Base-by-base conservation (phyloP, 2,888 invertebrate species). In the Hedya salicella region DNA sequence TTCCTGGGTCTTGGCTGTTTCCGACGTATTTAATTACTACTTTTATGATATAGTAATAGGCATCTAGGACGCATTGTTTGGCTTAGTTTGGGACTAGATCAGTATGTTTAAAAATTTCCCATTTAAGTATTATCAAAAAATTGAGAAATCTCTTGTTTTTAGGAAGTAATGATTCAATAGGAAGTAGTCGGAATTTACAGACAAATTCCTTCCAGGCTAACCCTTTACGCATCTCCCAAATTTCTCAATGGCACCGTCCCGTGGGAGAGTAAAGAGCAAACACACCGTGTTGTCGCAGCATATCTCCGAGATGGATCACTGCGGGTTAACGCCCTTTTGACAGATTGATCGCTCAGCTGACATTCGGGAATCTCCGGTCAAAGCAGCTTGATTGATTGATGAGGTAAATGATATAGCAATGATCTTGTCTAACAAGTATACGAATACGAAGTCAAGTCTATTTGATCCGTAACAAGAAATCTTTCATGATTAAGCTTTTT, bases 261-360 rank as follows among this genome's bases (percentile, higher is more conserved):
- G 57, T 57, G 57, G 57, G 57, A 57, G 44, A 57, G 57, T 46
- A 57, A 44, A 44, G 57, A 44, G 57, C 57, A 57, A 57, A 57
- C 57, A 57, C 30, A 19, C 57, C 32, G 17, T 57, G 57, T 57
- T 57, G 57, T 57, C 57, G 57, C 57, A 57, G 57, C 57, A 57
- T 57, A 57, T 57, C 57, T 57, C 44, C n/a, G 44, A 57, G 57
- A 57, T 57, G 46, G 57, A 57, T 57, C 57, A 57, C 57, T 30
- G 8, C 57, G 57, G 57, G 57, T 57, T 44, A 57, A 57, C 44
- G n/a, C 57, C 57, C 57, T 57, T 57, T 57, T 57, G 57, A 57
- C 57, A 46, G 57, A 57, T 57, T 46, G 57, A 57, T 57, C 57
- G 19, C 57, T 57, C 57, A 57, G 57, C 44, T 57, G 57, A 57